Conservation (phyloP, 2,113 vertebrate species). For the Speoplatyrhinus poulsoni region DNA sequence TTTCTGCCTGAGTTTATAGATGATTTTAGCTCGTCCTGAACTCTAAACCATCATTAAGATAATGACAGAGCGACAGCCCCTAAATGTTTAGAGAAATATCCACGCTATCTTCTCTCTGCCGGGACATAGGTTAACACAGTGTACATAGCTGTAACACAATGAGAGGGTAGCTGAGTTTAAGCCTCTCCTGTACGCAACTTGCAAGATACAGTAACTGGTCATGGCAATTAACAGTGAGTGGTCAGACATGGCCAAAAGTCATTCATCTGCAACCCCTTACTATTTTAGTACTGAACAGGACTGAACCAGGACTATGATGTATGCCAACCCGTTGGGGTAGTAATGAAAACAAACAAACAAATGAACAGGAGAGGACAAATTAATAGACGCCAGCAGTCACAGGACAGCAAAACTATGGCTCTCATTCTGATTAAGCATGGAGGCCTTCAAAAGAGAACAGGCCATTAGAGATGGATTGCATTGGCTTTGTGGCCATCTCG, state of each 20-base stretch:
- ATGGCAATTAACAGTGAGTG: constrained; percentile 19
- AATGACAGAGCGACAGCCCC: too few species aligned
- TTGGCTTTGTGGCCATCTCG: constrained; percentile 60
- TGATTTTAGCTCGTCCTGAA: too few species aligned
- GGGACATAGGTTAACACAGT: too few species aligned
- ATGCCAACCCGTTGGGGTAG: constrained; percentile 64
- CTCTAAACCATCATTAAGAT: too few species aligned
- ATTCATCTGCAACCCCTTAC: constrained; percentile 62
- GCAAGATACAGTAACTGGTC: too few species aligned
- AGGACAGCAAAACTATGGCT: constrained; percentile 58
- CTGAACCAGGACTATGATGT: constrained; percentile 62
- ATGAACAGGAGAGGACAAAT: constrained; percentile 66
- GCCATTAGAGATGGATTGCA: constrained; percentile 74
- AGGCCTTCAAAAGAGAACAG: constrained; percentile 62
- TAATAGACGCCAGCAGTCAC: constrained; percentile 59
- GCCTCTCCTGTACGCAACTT: too few species aligned
- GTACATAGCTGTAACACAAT: too few species aligned
- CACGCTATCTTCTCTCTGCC: too few species aligned
- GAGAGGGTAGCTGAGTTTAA: too few species aligned
- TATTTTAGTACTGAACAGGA: constrained; percentile 65
- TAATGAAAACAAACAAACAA: constrained; percentile 65
- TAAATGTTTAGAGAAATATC: too few species aligned
- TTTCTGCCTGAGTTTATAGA: too few species aligned
- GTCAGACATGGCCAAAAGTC: constrained; percentile 45
- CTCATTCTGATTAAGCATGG: constrained; percentile 81